Evolutionary conservation across 2,888 invertebrate species (phyloP).

Genomic region (Pterobdella sp.): DNA sequence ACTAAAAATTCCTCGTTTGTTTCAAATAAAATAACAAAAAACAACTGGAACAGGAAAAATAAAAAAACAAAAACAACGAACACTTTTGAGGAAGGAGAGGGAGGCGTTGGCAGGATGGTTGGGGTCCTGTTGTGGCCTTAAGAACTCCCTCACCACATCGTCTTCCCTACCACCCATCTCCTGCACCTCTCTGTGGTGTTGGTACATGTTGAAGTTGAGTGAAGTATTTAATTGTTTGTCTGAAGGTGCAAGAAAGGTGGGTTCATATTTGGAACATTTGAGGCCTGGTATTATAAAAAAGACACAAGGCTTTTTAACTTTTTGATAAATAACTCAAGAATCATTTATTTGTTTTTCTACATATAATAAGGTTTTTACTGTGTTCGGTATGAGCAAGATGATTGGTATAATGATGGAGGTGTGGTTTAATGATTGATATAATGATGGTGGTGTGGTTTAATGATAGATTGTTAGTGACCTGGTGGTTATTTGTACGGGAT

Average conservation of each 20-base stretch:
- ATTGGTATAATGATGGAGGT: too few relatives aligned
- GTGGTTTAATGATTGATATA: background rate
- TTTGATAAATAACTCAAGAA: too few relatives aligned
- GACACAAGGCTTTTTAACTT: too few relatives aligned
- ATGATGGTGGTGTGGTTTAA: background rate
- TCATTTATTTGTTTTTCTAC: too few relatives aligned
- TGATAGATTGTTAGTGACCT: background rate
- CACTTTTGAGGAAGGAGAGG: background rate
- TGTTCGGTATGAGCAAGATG: too few relatives aligned
- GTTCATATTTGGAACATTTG: background rate
- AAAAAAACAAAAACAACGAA: background rate
- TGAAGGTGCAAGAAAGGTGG: background rate
- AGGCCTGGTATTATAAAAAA: background rate
- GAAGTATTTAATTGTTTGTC: background rate
- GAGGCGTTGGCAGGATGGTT: slow-evolving; percentile 8
- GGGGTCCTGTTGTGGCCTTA: background rate
- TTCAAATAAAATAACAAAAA: too few relatives aligned
- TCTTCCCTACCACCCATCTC: background rate
- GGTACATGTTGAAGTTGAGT: too few relatives aligned
- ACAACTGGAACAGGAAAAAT: too few relatives aligned
- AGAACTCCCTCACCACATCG: background rate
- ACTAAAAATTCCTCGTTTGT: background rate
- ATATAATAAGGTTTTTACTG: too few relatives aligned
- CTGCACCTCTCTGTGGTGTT: slow-evolving; percentile 10
- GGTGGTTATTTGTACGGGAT: too few relatives aligned